A percentile compares a stretch with the other conserved stretches of the same genome.
Evolutionary conservation across 2,797 vertebrate genomes (phyloP).

Genomic region (Pristis pectinata): DNA sequence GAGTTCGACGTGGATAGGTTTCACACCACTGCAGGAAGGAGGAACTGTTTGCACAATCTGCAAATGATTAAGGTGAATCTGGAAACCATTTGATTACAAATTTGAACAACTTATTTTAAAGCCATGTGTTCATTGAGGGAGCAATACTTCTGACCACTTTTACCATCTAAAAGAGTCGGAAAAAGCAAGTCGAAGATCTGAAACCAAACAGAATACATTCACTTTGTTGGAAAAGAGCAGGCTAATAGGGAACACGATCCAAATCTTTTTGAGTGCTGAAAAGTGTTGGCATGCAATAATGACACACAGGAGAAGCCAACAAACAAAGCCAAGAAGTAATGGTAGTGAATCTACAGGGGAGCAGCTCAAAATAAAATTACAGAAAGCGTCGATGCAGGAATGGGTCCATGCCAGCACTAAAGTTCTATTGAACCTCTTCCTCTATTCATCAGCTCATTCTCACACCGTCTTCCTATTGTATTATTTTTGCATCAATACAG

Average conservation of each 20-base stretch:
- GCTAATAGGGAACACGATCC: neutral
- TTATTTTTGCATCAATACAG: no score
- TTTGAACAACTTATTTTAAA: neutral
- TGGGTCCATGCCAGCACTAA: neutral
- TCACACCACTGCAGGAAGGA: neutral
- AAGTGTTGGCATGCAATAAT: neutral
- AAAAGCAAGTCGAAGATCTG: no score
- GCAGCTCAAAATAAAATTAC: conserved; percentile 1
- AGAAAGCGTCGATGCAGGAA: neutral
- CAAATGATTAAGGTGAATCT: neutral
- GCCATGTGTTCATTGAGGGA: neutral
- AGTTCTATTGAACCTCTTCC: neutral
- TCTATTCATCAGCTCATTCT: neutral
- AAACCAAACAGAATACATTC: neutral
- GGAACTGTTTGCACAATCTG: neutral
- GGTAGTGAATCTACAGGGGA: neutral
- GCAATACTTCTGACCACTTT: neutral
- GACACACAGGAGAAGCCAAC: neutral
- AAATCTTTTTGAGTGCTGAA: neutral
- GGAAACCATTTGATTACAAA: neutral
- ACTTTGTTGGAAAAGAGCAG: neutral
- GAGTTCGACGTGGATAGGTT: neutral
- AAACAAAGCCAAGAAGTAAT: neutral
- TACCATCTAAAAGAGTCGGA: neutral
- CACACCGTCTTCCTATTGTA: neutral